Evolutionary conservation across 23 tunicate genomes (phyloP).

Genomic region (Clavelina lepadiformis): DNA sequence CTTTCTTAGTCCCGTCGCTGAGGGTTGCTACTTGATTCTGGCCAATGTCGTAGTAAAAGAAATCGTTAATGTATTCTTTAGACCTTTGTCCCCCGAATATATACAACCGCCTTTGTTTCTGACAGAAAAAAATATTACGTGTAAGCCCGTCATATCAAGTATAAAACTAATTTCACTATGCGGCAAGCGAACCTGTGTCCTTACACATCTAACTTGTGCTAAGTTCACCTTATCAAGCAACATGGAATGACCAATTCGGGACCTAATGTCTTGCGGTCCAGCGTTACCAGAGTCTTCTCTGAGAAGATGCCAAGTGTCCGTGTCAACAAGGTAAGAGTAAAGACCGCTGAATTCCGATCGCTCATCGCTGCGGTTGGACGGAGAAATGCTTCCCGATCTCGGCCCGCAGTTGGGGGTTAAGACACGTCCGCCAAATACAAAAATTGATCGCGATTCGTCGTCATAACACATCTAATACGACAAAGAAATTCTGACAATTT

Average conservation of each 20-base stretch:
- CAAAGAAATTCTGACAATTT: background rate
- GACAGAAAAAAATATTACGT: too few relatives aligned
- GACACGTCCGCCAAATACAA: slow-evolving; percentile 82
- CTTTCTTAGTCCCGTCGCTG: slow-evolving; percentile 50
- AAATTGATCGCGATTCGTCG: slow-evolving; percentile 45
- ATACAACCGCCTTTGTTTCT: slow-evolving; percentile 56
- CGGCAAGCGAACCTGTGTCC: background rate
- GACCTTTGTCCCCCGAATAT: slow-evolving; percentile 88
- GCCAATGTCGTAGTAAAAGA: slow-evolving; percentile 64
- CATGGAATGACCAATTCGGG: slow-evolving; percentile 89
- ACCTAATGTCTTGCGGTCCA: slow-evolving; percentile 83
- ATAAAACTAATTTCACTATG: too few relatives aligned
- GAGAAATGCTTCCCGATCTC: background rate
- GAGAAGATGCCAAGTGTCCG: slow-evolving; percentile 52
- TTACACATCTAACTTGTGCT: background rate
- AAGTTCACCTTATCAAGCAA: slow-evolving; percentile 51
- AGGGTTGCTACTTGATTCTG: slow-evolving; percentile 50
- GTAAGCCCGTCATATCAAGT: too few relatives aligned
- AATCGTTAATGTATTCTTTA: slow-evolving; percentile 76
- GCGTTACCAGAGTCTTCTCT: slow-evolving; percentile 94
- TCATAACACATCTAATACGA: slow-evolving; percentile 79
- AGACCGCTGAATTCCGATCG: slow-evolving; percentile 79
- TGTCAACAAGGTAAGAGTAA: slow-evolving; percentile 60
- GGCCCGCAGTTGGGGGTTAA: slow-evolving; percentile 17
- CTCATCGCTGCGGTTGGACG: slow-evolving; percentile 24